These are phyloP conservation scores for Drosophila tanythrix DNA, from an alignment of 2,888 invertebrate genomes.

Conservation along the genomic window DNA sequence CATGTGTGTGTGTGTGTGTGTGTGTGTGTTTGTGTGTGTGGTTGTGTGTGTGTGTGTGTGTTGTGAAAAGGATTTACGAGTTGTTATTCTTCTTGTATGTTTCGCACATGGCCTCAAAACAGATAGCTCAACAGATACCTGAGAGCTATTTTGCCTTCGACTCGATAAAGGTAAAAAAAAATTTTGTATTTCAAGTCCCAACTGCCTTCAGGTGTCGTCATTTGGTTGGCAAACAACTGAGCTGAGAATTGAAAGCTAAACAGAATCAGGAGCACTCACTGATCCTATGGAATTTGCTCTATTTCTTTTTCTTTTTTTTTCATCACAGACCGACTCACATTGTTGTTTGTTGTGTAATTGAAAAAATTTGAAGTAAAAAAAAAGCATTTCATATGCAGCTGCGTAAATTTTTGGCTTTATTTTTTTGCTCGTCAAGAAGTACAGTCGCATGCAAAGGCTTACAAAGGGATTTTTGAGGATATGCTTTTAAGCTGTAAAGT, in stretches of 20 bases:
- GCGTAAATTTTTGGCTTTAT: constrained; percentile 54
- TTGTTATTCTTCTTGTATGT: constrained; percentile 50
- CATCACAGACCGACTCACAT: constrained; percentile 20
- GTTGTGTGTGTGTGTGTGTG: constrained; percentile 62
- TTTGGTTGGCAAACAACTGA: constrained; percentile 26
- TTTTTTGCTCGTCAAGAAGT: constrained; percentile 18
- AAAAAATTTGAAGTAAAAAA: constrained; percentile 49
- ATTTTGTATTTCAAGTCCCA: constrained; percentile 19
- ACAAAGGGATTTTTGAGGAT: not conserved
- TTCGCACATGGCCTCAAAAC: constrained; percentile 59
- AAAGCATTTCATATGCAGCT: constrained; percentile 72
- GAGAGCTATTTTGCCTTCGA: constrained; percentile 72
- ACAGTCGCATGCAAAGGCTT: constrained; percentile 51
- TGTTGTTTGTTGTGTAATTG: constrained; percentile 69
- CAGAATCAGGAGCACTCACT: constrained; percentile 21
- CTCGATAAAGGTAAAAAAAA: constrained; percentile 10
- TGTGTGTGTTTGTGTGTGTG: constrained; percentile 51
- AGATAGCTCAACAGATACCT: constrained; percentile 74
- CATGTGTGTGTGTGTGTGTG: constrained; percentile 25
- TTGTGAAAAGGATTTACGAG: constrained; percentile 75
- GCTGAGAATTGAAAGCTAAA: constrained; percentile 11
- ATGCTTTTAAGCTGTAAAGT: constrained; percentile 18
- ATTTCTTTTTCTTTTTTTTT: constrained; percentile 42
- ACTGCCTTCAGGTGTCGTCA: constrained; percentile 56
- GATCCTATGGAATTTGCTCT: constrained; percentile 61